Evolutionary conservation across 2,113 vertebrate species (phyloP).

Genomic region (Paramormyrops kingsleyae): DNA sequence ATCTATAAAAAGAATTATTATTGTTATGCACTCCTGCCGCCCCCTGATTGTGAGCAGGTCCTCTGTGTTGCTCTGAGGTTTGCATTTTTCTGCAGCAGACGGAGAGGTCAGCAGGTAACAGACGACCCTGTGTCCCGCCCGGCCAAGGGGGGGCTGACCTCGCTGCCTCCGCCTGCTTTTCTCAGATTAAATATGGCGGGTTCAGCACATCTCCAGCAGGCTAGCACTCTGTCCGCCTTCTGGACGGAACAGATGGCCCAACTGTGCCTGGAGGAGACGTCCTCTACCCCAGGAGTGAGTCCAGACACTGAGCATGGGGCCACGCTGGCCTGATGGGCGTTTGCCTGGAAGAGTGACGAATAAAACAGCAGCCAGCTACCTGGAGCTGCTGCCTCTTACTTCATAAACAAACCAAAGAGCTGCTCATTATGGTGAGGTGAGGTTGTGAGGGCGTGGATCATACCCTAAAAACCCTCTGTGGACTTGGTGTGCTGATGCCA

Average conservation of each 20-base stretch:
- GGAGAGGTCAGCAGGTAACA: constrained; percentile 64
- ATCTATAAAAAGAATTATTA: constrained; percentile 35
- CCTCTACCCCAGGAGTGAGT: constrained; percentile 65
- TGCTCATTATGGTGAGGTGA: not conserved
- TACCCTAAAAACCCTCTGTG: not conserved
- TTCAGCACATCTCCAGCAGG: constrained; percentile 43
- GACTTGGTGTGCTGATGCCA: not conserved
- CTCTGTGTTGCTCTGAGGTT: constrained; percentile 2
- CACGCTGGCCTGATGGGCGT: constrained; percentile 54
- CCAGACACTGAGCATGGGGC: constrained; percentile 54
- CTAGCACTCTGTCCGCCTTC: constrained; percentile 51
- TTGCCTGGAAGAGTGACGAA: constrained; percentile 30
- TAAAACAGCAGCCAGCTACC: not conserved
- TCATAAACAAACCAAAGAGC: not conserved
- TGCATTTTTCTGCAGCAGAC: constrained; percentile 52
- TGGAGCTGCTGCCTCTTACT: not conserved
- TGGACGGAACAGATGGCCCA: constrained; percentile 66
- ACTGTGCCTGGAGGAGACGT: constrained; percentile 61
- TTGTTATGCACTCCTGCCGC: constrained; percentile 27
- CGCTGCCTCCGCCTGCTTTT: constrained; percentile 31
- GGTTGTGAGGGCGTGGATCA: not conserved
- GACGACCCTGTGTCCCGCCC: constrained; percentile 45
- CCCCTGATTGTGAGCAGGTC: not conserved
- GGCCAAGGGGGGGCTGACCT: constrained; percentile 42
- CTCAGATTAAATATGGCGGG: constrained; percentile 37